phyloP scores from a whole-genome alignment of 2,888 invertebrate genomes.

The Flexamia atlantica region DNA sequence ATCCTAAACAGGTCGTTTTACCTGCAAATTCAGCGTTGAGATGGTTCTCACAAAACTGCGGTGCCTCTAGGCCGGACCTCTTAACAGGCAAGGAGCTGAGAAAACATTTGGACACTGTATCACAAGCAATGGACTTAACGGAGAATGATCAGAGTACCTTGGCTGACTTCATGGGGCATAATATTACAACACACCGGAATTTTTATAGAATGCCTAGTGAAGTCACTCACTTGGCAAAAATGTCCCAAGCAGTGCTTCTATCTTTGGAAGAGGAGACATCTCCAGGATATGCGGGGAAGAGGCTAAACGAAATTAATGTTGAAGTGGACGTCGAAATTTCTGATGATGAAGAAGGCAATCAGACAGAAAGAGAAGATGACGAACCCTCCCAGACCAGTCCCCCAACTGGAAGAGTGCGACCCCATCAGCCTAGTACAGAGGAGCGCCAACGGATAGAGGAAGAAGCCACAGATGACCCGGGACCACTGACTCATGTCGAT shows the following conservation, averaged over 20 bases:
- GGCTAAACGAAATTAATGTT: slow-evolving; percentile 20
- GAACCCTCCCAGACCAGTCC: too few species aligned
- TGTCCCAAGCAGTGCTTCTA: slow-evolving; percentile 16
- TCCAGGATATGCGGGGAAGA: background rate
- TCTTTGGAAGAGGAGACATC: slow-evolving; percentile 7
- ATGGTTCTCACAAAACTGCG: background rate
- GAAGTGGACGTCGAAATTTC: background rate
- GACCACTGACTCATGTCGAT: background rate
- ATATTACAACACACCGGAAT: slow-evolving; percentile 26
- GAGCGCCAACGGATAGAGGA: background rate
- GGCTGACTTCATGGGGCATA: slow-evolving; percentile 45
- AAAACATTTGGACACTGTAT: slow-evolving; percentile 23
- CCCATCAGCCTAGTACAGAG: too few species aligned
- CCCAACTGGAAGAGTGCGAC: too few species aligned
- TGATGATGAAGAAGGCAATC: background rate
- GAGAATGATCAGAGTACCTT: slow-evolving; percentile 24
- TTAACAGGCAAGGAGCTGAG: background rate
- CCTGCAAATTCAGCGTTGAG: background rate
- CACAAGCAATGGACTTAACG: slow-evolving; percentile 17
- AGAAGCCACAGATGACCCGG: background rate
- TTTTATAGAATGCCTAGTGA: slow-evolving; percentile 34
- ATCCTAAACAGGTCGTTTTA: background rate
- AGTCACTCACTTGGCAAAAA: slow-evolving; percentile 18
- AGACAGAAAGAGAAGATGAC: too few species aligned
- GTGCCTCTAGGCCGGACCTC: slow-evolving; percentile 11